Percentiles rank a stretch among this genome's conserved stretches.
Conservation (phyloP, 2,888 invertebrate genomes). For the Habrosyne pyritoides region DNA sequence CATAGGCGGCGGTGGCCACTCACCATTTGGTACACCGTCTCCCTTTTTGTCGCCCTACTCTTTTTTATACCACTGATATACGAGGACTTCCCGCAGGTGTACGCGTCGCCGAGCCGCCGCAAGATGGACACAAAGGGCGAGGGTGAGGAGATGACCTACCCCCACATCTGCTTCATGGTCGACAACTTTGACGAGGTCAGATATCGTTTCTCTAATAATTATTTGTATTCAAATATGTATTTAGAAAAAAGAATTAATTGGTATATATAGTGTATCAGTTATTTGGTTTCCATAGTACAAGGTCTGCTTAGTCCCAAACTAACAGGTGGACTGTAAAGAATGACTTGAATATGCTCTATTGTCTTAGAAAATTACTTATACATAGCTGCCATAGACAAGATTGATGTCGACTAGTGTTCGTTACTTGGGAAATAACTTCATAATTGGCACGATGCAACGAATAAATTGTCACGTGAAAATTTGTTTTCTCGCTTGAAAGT, state of each 20-base stretch:
- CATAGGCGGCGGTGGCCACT: too few relatives aligned
- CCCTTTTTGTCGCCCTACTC: too few relatives aligned
- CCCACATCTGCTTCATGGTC: slow-evolving; percentile 99
- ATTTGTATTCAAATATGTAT: too few relatives aligned
- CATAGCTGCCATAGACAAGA: not conserved
- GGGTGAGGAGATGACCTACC: slow-evolving; percentile 99
- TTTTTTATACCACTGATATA: not conserved
- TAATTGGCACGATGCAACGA: not conserved
- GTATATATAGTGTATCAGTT: too few relatives aligned
- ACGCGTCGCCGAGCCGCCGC: slow-evolving; percentile 97
- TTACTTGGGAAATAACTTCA: not conserved
- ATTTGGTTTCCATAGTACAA: too few relatives aligned
- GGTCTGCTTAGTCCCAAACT: too few relatives aligned
- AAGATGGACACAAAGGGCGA: slow-evolving; percentile 99
- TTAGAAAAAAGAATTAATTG: too few relatives aligned
- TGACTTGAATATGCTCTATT: too few relatives aligned
- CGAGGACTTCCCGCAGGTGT: slow-evolving; percentile 84
- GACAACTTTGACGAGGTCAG: slow-evolving; percentile 98
- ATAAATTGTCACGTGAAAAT: not conserved
- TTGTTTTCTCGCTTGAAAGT: not conserved
- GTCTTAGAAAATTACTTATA: not conserved
- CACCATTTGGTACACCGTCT: too few relatives aligned
- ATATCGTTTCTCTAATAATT: slow-evolving; percentile 1
- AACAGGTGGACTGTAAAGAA: too few relatives aligned
- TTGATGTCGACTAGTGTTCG: not conserved